These are phyloP conservation scores for Aradophagus sp. DNA, from an alignment of 1,140 invertebrate species.

Conservation along the genomic window DNA sequence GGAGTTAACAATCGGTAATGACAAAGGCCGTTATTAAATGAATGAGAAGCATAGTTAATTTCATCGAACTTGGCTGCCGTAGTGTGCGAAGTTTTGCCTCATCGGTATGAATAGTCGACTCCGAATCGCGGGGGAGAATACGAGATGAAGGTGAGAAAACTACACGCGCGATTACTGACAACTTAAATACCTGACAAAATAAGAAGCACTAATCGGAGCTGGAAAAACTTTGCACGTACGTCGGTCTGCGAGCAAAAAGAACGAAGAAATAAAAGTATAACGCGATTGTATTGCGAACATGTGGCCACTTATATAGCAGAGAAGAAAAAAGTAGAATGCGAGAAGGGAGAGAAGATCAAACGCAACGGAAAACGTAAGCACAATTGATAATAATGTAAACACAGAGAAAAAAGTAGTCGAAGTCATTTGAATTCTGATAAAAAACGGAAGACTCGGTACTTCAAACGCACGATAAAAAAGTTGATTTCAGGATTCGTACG, in stretches of 20 bases:
- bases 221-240: constrained; percentile 19
- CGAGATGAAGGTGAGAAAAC: constrained; percentile 61
- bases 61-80: constrained; percentile 66
- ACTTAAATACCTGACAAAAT: constrained; percentile 56
- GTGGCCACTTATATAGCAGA: too few species aligned
- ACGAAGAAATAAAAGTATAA: too few species aligned
- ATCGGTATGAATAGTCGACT: constrained; percentile 60
- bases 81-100: constrained; percentile 62
- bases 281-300: too few species aligned
- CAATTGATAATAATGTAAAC: too few species aligned
- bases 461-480: too few species aligned
- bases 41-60: constrained; percentile 70
- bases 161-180: constrained; percentile 31
- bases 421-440: too few species aligned
- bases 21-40: constrained; percentile 61
- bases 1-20: constrained; percentile 34
- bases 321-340: too few species aligned
- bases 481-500: too few species aligned
- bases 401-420: too few species aligned
- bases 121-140: constrained; percentile 63
- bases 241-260: constrained; percentile 1
- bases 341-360: too few species aligned
- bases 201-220: constrained; percentile 40
- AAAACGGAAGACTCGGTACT: too few species aligned
- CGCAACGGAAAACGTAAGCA: too few species aligned